Percentiles rank a stretch among this genome's conserved stretches.
Conservation (phyloP, 35 echinoderm and acorn worm species). For the Ptychodera flava region DNA sequence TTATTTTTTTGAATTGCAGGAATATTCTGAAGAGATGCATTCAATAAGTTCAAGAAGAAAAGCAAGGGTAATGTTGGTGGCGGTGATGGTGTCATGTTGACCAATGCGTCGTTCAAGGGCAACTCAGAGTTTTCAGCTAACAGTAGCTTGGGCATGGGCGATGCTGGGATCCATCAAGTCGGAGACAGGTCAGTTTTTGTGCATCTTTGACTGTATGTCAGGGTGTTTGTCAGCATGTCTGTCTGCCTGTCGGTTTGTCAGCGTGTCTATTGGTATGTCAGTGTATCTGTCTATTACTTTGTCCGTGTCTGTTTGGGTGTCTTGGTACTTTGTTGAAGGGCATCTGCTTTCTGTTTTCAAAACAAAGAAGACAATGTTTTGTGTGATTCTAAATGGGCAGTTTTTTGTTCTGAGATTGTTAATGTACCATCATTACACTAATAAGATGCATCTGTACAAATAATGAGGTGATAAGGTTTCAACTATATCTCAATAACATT, state of each 20-base stretch:
- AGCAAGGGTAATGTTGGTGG: slow-evolving; percentile 72
- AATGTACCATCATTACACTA: too few species aligned
- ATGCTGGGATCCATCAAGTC: not conserved
- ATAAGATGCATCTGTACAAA: too few species aligned
- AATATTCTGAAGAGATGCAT: slow-evolving; percentile 82
- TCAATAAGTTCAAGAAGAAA: slow-evolving; percentile 69
- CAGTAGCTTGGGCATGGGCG: not conserved
- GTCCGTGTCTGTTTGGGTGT: slow-evolving; percentile 5
- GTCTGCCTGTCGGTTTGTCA: too few species aligned
- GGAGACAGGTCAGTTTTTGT: not conserved
- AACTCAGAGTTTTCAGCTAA: slow-evolving; percentile 47
- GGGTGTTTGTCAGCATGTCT: too few species aligned
- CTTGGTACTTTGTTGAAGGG: not conserved
- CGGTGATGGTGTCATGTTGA: slow-evolving; percentile 51
- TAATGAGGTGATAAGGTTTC: too few species aligned
- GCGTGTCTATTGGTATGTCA: too few species aligned
- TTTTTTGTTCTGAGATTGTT: too few species aligned
- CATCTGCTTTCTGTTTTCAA: slow-evolving; percentile 17
- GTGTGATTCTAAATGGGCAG: too few species aligned
- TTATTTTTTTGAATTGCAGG: too few species aligned
- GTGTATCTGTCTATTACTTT: slow-evolving; percentile 18
- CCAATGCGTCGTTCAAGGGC: slow-evolving; percentile 60
- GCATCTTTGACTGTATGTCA: too few species aligned
- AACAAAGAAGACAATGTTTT: slow-evolving; percentile 15
- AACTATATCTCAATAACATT: too few species aligned